These are phyloP conservation scores for Uloborus plumipes DNA, from an alignment of 2,888 invertebrate species.

Conservation along the genomic window DNA sequence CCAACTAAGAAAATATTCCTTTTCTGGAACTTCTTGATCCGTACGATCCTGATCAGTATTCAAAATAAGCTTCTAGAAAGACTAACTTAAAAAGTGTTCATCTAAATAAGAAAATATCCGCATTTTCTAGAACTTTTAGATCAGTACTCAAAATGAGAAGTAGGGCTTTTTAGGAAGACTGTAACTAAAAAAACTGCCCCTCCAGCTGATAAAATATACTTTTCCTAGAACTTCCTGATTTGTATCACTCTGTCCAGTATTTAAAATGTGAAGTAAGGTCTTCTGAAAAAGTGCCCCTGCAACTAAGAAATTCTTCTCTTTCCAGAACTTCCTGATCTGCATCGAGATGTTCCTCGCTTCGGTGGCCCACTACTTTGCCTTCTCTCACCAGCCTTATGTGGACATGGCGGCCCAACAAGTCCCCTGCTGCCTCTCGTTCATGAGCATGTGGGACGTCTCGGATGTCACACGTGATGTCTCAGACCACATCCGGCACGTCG, in stretches of 20 bases:
- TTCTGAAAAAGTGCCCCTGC: neutral
- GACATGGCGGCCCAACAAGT: conserved; percentile 73
- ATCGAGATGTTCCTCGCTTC: conserved; percentile 98
- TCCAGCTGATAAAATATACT: neutral
- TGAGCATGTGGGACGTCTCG: conserved; percentile 96
- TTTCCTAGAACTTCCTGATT: conserved; percentile 87
- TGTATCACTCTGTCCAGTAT: too few relatives aligned
- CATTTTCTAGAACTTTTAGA: too few relatives aligned
- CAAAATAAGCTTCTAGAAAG: too few relatives aligned
- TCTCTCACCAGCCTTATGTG: conserved; percentile 90
- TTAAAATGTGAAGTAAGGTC: too few relatives aligned
- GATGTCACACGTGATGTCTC: conserved; percentile 93
- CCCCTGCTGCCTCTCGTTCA: conserved; percentile 83
- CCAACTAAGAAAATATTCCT: too few relatives aligned
- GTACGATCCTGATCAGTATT: too few relatives aligned
- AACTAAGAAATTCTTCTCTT: conserved; percentile 12
- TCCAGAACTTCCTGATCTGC: conserved; percentile 92
- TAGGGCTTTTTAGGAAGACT: too few relatives aligned
- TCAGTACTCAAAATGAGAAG: too few relatives aligned
- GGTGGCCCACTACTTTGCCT: conserved; percentile 94
- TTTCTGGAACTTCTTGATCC: too few relatives aligned
- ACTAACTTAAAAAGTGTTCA: too few relatives aligned
- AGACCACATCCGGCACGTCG: conserved; percentile 92
- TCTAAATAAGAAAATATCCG: too few relatives aligned
- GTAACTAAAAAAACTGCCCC: neutral